A percentile compares a stretch with the other conserved stretches of the same genome.
Evolutionary conservation across 1,140 invertebrate species (phyloP).

Genomic region (Globodera ellingtonae): DNA sequence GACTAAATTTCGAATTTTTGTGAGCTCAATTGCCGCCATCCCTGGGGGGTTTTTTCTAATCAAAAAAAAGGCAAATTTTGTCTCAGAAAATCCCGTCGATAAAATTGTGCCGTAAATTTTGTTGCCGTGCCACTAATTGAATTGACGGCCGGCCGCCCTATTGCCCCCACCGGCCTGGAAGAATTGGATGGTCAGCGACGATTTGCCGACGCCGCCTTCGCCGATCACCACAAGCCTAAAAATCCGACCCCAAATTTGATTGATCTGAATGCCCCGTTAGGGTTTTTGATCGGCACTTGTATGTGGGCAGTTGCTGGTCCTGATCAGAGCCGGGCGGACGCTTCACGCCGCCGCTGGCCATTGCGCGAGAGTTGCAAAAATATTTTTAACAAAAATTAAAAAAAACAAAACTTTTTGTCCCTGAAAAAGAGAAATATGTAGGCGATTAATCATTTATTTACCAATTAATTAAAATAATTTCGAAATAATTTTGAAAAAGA

Average conservation of each 20-base stretch:
- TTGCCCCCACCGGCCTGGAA: conserved; percentile 53
- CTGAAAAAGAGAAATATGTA: too few species aligned
- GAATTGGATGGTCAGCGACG: conserved; percentile 82
- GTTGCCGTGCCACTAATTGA: conserved; percentile 26
- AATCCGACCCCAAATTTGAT: too few species aligned
- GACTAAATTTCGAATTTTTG: too few species aligned
- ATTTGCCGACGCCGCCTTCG: conserved; percentile 84
- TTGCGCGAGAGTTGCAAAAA: background rate
- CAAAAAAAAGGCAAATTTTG: background rate
- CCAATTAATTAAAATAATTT: too few species aligned
- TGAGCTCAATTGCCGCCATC: too few species aligned
- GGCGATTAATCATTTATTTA: too few species aligned
- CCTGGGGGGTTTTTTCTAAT: too few species aligned
- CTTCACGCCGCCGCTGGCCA: conserved; percentile 3
- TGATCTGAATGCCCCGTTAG: too few species aligned
- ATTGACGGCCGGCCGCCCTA: background rate
- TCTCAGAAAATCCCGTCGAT: background rate
- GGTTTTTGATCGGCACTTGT: background rate
- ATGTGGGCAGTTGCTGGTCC: conserved; percentile 25
- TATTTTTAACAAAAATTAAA: too few species aligned
- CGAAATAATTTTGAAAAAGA: too few species aligned
- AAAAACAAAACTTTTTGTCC: too few species aligned
- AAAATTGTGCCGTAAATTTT: background rate
- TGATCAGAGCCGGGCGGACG: conserved; percentile 17
- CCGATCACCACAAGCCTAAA: conserved; percentile 79